Conservation (phyloP, 2,113 vertebrate genomes). For the Gambusia holbrooki region DNA sequence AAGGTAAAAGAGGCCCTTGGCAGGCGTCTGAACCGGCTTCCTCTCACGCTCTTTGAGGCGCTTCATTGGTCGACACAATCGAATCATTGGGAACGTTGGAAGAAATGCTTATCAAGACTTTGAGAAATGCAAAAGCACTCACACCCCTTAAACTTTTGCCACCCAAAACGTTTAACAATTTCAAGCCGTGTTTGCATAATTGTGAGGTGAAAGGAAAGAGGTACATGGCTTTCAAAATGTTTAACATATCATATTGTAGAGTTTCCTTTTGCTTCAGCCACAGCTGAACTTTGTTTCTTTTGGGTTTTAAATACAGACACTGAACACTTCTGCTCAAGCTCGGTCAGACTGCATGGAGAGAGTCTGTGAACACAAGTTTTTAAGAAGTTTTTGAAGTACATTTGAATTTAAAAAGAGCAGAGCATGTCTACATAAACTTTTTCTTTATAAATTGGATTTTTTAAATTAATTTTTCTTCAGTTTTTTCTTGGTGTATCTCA, state of each 20-base stretch:
- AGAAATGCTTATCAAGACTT: background rate
- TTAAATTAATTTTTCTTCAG: too few species aligned
- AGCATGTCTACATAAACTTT: too few species aligned
- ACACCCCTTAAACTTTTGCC: background rate
- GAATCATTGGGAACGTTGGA: background rate
- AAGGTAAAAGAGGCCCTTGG: background rate
- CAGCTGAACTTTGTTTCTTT: background rate
- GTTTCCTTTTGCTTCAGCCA: too few species aligned
- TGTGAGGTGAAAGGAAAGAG: too few species aligned
- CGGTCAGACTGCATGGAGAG: background rate
- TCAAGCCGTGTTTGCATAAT: background rate
- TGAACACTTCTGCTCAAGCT: background rate
- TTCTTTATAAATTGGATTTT: too few species aligned
- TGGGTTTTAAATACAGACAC: background rate
- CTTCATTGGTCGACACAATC: background rate
- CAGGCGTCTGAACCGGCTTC: conserved; percentile 1
- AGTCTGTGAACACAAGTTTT: background rate
- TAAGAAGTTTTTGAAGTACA: background rate
- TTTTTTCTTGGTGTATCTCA: too few species aligned
- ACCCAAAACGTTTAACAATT: background rate
- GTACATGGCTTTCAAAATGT: background rate
- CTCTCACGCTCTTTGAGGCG: background rate
- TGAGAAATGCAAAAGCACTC: background rate
- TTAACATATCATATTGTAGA: background rate
- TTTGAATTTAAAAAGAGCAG: too few species aligned